A percentile compares a stretch with the other conserved stretches of the same genome.
These are phyloP conservation scores for Ceratosolen solmsi DNA, from an alignment of 1,140 invertebrate genomes.

Conservation along the genomic window DNA sequence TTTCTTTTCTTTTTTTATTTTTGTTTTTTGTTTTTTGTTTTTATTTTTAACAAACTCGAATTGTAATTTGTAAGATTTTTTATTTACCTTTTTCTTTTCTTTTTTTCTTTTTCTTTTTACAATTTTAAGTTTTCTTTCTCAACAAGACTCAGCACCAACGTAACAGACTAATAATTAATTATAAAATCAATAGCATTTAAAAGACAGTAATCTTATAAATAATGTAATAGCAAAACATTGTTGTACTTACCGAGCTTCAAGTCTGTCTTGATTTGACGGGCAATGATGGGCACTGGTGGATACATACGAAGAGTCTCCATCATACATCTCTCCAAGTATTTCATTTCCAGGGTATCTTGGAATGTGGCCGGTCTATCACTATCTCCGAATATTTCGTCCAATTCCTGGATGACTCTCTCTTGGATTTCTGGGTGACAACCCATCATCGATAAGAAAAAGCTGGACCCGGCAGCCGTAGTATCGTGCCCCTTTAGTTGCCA, in stretches of 20 bases:
- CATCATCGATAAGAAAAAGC: conserved; percentile 88
- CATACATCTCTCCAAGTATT: conserved; percentile 87
- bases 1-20: too few species aligned
- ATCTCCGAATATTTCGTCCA: conserved; percentile 88
- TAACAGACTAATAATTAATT: too few species aligned
- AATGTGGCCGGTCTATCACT: conserved; percentile 83
- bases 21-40: too few species aligned
- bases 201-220: too few species aligned
- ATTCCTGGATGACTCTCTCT: conserved; percentile 84
- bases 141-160: too few species aligned
- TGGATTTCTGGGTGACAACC: conserved; percentile 85
- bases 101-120: too few species aligned
- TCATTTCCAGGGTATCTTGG: conserved; percentile 85
- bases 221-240: too few species aligned
- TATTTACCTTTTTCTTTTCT: too few species aligned
- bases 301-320: conserved; percentile 89
- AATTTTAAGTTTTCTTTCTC: too few species aligned
- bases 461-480: conserved; percentile 89
- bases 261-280: conserved; percentile 81
- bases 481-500: conserved; percentile 84
- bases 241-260: conserved; percentile 77
- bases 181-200: too few species aligned
- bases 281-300: conserved; percentile 88
- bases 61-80: too few species aligned
- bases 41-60: too few species aligned